phyloP scores from a whole-genome alignment of 2,888 invertebrate genomes.

The Chymomyza fuscimana region DNA sequence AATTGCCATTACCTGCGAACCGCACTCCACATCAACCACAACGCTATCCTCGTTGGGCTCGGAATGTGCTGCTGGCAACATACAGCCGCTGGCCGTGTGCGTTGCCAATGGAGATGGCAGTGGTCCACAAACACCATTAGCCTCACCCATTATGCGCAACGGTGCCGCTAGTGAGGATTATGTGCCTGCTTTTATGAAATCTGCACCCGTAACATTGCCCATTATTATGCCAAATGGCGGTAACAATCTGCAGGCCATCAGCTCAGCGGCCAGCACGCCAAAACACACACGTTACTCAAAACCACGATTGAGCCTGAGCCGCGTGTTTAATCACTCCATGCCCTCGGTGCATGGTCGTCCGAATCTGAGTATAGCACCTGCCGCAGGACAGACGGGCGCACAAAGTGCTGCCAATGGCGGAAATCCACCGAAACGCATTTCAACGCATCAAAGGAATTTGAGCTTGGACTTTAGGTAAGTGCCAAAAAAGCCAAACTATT shows the following conservation, averaged over 20 bases:
- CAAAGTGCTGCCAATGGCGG: slow-evolving; percentile 41
- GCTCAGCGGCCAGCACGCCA: slow-evolving; percentile 78
- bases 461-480: slow-evolving; percentile 92
- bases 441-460: slow-evolving; percentile 90
- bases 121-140: slow-evolving; percentile 40
- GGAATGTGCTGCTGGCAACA: slow-evolving; percentile 49
- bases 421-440: slow-evolving; percentile 77
- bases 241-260: slow-evolving; percentile 52
- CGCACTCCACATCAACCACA: slow-evolving; percentile 39
- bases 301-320: slow-evolving; percentile 78
- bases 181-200: slow-evolving; percentile 70
- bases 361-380: slow-evolving; percentile 66
- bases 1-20: slow-evolving; percentile 41
- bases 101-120: slow-evolving; percentile 29
- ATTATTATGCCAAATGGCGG: slow-evolving; percentile 67
- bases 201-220: slow-evolving; percentile 74
- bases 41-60: slow-evolving; percentile 43
- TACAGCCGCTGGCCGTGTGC: slow-evolving; percentile 33
- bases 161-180: slow-evolving; percentile 48
- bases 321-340: slow-evolving; percentile 79
- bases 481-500: not conserved
- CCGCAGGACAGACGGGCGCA: slow-evolving; percentile 36
- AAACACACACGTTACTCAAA: slow-evolving; percentile 78
- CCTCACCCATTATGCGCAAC: slow-evolving; percentile 44
- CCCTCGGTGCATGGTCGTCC: slow-evolving; percentile 79